These are phyloP conservation scores for Sinocyclocheilus grahami DNA, from an alignment of 2,113 vertebrate species.

Conservation along the genomic window DNA sequence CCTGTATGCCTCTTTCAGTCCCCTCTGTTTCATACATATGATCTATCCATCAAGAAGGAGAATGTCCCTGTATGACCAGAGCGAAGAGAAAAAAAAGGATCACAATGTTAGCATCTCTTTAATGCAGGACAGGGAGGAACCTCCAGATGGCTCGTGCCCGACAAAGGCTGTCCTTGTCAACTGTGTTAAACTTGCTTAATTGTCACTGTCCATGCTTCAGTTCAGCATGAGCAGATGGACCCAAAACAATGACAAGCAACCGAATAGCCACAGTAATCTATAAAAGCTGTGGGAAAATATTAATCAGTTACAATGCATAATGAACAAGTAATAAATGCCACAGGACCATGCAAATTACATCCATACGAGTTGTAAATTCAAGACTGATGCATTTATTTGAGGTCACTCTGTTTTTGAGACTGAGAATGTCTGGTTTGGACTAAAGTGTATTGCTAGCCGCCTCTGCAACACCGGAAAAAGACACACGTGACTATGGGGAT, in stretches of 20 bases:
- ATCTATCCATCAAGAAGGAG: conserved; percentile 56
- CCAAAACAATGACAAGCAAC: conserved; percentile 73
- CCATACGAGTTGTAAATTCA: not conserved
- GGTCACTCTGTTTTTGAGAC: conserved; percentile 25
- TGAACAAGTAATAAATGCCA: conserved; percentile 13
- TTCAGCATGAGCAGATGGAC: conserved; percentile 68
- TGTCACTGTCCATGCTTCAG: conserved; percentile 54
- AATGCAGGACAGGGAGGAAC: conserved; percentile 43
- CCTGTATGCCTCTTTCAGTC: conserved; percentile 17
- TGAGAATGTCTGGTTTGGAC: conserved; percentile 37
- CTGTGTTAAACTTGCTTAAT: conserved; percentile 73
- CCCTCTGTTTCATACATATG: conserved; percentile 54
- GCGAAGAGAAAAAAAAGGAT: conserved; percentile 33
- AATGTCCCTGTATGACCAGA: not conserved
- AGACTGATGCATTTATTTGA: conserved; percentile 18
- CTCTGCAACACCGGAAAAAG: conserved; percentile 14
- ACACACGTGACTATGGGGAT: conserved; percentile 53
- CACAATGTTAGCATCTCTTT: conserved; percentile 55
- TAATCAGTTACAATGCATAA: conserved; percentile 34
- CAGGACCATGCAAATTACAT: conserved; percentile 9
- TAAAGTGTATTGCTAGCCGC: conserved; percentile 27
- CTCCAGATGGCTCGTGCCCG: conserved; percentile 72
- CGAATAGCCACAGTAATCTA: conserved; percentile 61
- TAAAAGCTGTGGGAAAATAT: conserved; percentile 52
- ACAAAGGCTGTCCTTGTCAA: conserved; percentile 64